phyloP scores from a whole-genome alignment of 2,797 vertebrate species.

The Mionectes olivaceus region DNA sequence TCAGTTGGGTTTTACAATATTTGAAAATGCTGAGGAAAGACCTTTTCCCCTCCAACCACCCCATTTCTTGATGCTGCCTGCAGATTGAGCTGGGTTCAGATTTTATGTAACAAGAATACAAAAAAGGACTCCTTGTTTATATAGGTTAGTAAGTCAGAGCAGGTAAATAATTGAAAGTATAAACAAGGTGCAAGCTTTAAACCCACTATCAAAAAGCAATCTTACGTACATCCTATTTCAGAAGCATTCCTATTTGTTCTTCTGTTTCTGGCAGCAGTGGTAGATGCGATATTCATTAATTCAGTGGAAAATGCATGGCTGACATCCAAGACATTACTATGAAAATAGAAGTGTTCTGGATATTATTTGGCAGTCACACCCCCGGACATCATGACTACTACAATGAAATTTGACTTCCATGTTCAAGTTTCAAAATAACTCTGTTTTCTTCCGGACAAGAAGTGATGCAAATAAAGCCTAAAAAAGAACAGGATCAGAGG shows the following conservation, averaged over 20 bases:
- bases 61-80: not conserved
- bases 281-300: slow-evolving; percentile 25
- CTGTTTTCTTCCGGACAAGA: slow-evolving; percentile 24
- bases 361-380: slow-evolving; percentile 51
- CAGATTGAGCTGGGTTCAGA: not conserved
- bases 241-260: not conserved
- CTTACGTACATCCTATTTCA: not conserved
- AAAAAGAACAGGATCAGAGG: not conserved
- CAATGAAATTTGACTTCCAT: slow-evolving; percentile 34
- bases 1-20: not conserved
- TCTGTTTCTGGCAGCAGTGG: not conserved
- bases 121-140: not conserved
- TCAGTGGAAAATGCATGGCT: slow-evolving; percentile 32
- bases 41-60: not conserved
- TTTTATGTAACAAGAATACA: not conserved
- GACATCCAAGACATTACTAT: slow-evolving; percentile 53
- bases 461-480: not conserved
- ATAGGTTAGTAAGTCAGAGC: not conserved
- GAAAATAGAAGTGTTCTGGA: slow-evolving; percentile 60
- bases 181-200: not conserved
- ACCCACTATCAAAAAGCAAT: not conserved
- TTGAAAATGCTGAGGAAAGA: not conserved
- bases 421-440: slow-evolving; percentile 59
- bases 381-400: slow-evolving; percentile 45
- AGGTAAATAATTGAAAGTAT: not conserved